Base-by-base conservation (phyloP, 1,140 invertebrate genomes). In the Venturia canescens region DNA sequence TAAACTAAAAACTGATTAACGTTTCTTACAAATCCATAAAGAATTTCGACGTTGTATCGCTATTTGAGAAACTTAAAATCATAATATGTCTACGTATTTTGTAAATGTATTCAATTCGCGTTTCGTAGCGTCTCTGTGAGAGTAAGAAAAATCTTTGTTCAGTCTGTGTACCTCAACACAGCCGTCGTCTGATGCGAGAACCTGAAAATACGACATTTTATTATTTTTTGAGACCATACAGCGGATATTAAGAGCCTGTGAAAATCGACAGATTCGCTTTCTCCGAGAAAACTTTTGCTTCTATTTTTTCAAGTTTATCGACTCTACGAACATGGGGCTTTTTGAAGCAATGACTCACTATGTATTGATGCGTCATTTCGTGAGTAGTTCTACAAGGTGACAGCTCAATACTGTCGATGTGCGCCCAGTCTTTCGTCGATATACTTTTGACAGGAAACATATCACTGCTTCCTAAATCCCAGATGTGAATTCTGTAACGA, bases 391-490 rank as follows among this genome's bases (percentile, higher is more conserved):
- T 88, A 31, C 90, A 91, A 38, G 91, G 87, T 6, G 91, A 91
- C n/a, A 93, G 72, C 72, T 88, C 87, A 84, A 93, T 90, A 67
- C 86, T 87, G 69, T 81, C 88, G 69, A 92, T 86, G 11, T 76
- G 78, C 9, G 87, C 88, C 81, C 80, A 87, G 69, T 87, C 89
- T 76, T 83, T 86, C 23, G 89, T 84, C 11, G 86, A 86, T 71
- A 90, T 76, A 23, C 82, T 89, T 76, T 89, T 80, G 9, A 84
- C 84, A 15, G 92, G 92, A 74, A 88, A 84, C 78, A 92, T 90
- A 79, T 93, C 92, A 80, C 84, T 92, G 6, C 85, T 90, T 80
- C 88, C 89, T 44, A 94, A 90, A 85, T 95, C 92, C 93, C 94
- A 95, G 31, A 94, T 86, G 82, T 93, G 91, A 75, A 95, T 89